These are phyloP conservation scores for Onychostoma macrolepis DNA, from an alignment of 2,113 vertebrate species.

Conservation along the genomic window DNA sequence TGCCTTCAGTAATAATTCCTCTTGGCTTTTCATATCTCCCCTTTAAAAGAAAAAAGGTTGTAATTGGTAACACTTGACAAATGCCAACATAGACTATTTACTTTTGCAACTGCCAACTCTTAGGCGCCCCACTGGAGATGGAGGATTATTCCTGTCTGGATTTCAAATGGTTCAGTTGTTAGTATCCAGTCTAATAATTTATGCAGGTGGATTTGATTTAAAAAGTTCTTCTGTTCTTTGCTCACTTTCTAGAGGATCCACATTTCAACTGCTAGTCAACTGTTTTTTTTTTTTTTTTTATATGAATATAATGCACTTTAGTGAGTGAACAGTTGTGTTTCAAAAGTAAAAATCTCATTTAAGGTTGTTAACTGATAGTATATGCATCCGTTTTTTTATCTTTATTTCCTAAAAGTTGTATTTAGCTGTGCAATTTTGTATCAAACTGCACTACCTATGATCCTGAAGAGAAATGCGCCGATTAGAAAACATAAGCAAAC, in stretches of 20 bases:
- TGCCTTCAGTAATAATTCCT: constrained; percentile 15
- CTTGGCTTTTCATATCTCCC: not conserved
- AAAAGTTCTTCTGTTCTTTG: not conserved
- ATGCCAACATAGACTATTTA: constrained; percentile 1
- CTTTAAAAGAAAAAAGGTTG: not conserved
- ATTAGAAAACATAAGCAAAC: not conserved
- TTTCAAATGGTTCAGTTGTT: not conserved
- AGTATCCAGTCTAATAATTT: not conserved
- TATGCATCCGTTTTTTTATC: not conserved
- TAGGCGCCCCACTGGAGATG: constrained; percentile 5
- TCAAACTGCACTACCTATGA: not conserved
- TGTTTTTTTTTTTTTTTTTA: not conserved
- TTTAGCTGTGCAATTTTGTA: not conserved
- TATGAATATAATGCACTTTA: not conserved
- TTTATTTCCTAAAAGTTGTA: not conserved
- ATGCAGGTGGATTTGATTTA: constrained; percentile 14
- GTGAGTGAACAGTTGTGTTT: not conserved
- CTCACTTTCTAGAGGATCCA: not conserved
- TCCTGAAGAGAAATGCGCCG: not conserved
- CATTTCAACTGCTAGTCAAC: not conserved
- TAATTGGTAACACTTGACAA: constrained; percentile 20
- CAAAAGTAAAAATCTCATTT: not conserved
- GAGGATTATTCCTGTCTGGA: constrained; percentile 6
- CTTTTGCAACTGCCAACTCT: constrained; percentile 6
- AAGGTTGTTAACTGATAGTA: not conserved